Conservation (phyloP, 1,140 invertebrate genomes). For the Rhopalosiphum maidis region DNA sequence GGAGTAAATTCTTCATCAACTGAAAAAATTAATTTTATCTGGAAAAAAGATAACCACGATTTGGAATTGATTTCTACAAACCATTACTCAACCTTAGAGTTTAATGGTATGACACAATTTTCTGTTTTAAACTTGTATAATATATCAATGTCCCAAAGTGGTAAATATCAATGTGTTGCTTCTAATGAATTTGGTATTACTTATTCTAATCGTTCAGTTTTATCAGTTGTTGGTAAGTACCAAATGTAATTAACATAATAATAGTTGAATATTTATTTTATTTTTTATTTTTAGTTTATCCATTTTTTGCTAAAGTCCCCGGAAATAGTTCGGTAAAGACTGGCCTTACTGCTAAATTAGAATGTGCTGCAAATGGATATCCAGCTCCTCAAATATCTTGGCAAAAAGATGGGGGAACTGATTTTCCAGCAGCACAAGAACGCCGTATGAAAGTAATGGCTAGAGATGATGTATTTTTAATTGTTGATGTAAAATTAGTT, state of each 20-base stretch:
- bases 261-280: conserved; percentile 32
- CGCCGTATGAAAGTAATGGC: conserved; percentile 93
- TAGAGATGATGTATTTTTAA: conserved; percentile 92
- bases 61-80: conserved; percentile 62
- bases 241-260: neutral
- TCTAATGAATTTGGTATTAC: conserved; percentile 87
- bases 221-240: conserved; percentile 80
- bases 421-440: conserved; percentile 94
- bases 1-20: conserved; percentile 73
- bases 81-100: conserved; percentile 19
- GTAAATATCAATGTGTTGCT: conserved; percentile 92
- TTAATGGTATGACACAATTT: conserved; percentile 39
- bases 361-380: conserved; percentile 89
- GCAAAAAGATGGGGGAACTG: conserved; percentile 93
- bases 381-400: conserved; percentile 88
- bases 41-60: conserved; percentile 89
- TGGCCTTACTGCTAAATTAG: conserved; percentile 84
- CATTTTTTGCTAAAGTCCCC: conserved; percentile 85
- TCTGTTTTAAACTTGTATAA: conserved; percentile 68
- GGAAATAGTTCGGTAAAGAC: conserved; percentile 82
- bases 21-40: conserved; percentile 77
- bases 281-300: conserved; percentile 73
- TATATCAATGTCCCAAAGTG: conserved; percentile 78
- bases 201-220: conserved; percentile 85
- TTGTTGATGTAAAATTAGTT: conserved; percentile 83